Conservation (phyloP, 2,113 vertebrate genomes). For the Lamprotornis superbus region DNA sequence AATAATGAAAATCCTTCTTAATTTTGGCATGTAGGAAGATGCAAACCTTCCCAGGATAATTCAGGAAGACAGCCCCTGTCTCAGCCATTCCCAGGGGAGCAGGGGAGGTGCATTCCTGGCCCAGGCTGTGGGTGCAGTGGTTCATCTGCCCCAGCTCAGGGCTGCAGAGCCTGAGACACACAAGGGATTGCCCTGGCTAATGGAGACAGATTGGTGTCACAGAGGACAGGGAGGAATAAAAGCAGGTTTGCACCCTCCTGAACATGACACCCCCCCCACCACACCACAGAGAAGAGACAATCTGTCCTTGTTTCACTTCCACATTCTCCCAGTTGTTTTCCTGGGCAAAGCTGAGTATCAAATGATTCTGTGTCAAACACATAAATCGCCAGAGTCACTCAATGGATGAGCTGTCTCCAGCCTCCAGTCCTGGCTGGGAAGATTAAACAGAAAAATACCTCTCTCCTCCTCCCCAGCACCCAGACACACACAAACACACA, state of each 20-base stretch:
- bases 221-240: slow-evolving; percentile 2
- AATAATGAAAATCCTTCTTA: background rate
- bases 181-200: background rate
- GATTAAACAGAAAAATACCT: background rate
- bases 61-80: background rate
- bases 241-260: slow-evolving; percentile 12
- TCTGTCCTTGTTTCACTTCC: background rate
- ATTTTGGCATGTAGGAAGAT: background rate
- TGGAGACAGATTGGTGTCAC: background rate
- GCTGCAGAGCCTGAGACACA: background rate
- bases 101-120: background rate
- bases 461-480: background rate
- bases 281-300: background rate
- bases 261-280: background rate
- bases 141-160: background rate
- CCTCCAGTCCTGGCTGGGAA: background rate
- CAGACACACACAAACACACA: background rate
- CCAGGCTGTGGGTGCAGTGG: background rate
- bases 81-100: background rate
- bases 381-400: background rate
- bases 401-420: background rate
- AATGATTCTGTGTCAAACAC: background rate
- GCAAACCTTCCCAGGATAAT: background rate
- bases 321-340: background rate
- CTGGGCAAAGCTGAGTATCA: background rate